A percentile compares a stretch with the other conserved stretches of the same genome.
These are phyloP conservation scores for Melopsittacus undulatus DNA, from an alignment of 2,797 vertebrate genomes.

Conservation along the genomic window DNA sequence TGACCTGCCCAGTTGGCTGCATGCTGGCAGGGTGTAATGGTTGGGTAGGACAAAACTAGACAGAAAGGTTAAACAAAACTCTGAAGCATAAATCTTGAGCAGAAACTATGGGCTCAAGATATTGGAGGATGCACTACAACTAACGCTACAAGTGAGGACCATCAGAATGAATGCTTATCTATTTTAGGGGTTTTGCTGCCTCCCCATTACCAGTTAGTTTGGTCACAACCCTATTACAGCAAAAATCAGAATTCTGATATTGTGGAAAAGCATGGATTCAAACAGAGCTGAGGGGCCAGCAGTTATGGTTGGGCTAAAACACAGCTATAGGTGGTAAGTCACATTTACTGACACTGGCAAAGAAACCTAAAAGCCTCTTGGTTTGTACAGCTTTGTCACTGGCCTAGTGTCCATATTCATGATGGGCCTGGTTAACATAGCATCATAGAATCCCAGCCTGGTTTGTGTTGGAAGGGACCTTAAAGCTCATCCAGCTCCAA, in stretches of 20 bases:
- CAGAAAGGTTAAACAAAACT: neutral
- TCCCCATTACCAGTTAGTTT: neutral
- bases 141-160: neutral
- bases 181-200: neutral
- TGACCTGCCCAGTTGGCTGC: neutral
- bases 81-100: neutral
- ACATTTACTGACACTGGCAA: neutral
- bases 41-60: neutral
- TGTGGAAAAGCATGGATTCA: neutral
- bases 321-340: rapidly evolving
- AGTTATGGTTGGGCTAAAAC: neutral
- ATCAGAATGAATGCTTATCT: neutral
- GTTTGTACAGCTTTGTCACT: neutral
- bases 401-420: neutral
- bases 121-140: neutral
- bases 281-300: neutral
- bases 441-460: neutral
- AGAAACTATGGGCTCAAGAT: neutral
- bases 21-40: neutral
- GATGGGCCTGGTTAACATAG: neutral
- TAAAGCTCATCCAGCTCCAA: neutral
- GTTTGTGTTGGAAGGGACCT: neutral
- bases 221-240: neutral
- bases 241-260: neutral
- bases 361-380: neutral